Base-by-base conservation (phyloP, 2,113 vertebrate species). In the Trichechus manatus region DNA sequence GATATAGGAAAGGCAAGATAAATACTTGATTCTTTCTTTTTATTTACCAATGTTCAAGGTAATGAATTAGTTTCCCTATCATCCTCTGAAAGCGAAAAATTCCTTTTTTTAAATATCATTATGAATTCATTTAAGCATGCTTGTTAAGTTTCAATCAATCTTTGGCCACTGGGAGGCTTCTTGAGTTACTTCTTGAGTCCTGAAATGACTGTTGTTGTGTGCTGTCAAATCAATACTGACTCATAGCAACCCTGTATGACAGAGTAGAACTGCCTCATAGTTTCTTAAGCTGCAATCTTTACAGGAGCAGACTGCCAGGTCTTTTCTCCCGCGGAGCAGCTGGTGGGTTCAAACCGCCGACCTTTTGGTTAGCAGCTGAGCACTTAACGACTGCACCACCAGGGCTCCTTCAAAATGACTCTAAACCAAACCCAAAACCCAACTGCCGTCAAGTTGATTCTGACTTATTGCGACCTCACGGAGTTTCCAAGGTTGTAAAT, bases 81-180 rank as follows among this genome's bases (percentile, higher is more conserved):
- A 85, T 86, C 9, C 31, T 77, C 50, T 50, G 64, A 77, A 39
- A 79, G 20, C 31, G 33, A 90, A 7, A 7, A 47, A 47, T 47
- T 47, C 47, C 7, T 7, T 47, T 47, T 47, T 47, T 47, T 47
- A 68, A 23, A 23, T n/a, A 78, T 11, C 15, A 79, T 70, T 47
- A 86, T 50, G 33, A 86, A 91, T 33, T 80, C 25, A 95, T 79
- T 95, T 86, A 80, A 95, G 61, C 25, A 85, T 3, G 79, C 31
- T 61, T 70, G 39, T 66, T 53, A 42, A 25, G 33, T 72, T 95
- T 86, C 81, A 70, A 63, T 79, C 63, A 79, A 72, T 61, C 72
- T 61, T 22, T 95, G 50, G 78, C 42, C 93, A 50, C 33, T 47
- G 47, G 68, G 6, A 50, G 19, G 14, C 9, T 72, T 79, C 14